Evolutionary conservation across 2,797 vertebrate genomes (phyloP).

Genomic region (Rallus crepitans): DNA sequence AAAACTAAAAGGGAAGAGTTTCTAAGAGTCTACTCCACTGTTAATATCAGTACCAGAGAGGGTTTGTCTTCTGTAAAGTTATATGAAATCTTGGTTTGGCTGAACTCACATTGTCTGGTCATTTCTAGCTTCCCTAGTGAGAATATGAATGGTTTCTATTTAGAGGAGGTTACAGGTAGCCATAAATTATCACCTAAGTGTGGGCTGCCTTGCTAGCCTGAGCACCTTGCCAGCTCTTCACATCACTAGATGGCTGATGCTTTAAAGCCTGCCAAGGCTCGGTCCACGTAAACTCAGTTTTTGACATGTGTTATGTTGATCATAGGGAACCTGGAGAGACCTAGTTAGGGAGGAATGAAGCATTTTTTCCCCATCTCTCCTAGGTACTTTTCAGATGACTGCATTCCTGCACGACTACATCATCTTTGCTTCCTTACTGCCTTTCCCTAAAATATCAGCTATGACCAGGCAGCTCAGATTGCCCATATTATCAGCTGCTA

Average conservation of each 20-base stretch:
- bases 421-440: background rate
- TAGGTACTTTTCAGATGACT: constrained; percentile 57
- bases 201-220: constrained; percentile 16
- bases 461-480: background rate
- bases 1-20: background rate
- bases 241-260: background rate
- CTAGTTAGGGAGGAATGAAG: constrained; percentile 48
- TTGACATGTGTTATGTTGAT: constrained; percentile 71
- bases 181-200: constrained; percentile 69
- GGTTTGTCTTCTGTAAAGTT: constrained; percentile 29
- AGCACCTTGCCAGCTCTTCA: constrained; percentile 55
- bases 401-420: constrained; percentile 47
- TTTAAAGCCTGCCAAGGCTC: constrained; percentile 40
- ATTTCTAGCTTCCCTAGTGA: constrained; percentile 50
- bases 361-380: constrained; percentile 67
- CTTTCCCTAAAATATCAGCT: constrained; percentile 6
- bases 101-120: constrained; percentile 69
- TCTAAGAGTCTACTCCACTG: constrained; percentile 20
- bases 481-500: background rate
- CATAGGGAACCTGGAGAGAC: constrained; percentile 16
- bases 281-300: constrained; percentile 52
- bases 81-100: constrained; percentile 58
- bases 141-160: constrained; percentile 67
- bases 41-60: constrained; percentile 56
- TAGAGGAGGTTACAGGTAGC: constrained; percentile 65